Conservation (phyloP, 2,888 invertebrate species). For the Agonopterix heracliana region DNA sequence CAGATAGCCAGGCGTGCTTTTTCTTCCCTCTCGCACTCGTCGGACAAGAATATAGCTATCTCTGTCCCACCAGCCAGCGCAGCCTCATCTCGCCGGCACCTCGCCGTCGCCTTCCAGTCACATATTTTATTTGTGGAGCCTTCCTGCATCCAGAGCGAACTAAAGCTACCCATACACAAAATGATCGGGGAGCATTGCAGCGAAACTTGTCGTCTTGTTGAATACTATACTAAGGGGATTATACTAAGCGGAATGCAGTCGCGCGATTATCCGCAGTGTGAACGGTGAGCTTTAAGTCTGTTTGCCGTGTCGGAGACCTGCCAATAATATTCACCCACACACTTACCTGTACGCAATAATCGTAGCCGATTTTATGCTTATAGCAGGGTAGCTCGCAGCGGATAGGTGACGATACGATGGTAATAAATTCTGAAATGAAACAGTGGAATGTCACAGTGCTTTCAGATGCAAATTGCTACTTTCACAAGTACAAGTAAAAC, state of each 20-base stretch:
- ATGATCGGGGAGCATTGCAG: conserved; percentile 23
- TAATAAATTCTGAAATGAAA: conserved; percentile 43
- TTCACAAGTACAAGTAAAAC: too few species aligned
- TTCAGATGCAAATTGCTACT: too few species aligned
- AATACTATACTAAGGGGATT: conserved; percentile 1
- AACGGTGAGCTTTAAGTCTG: conserved; percentile 40
- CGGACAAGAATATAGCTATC: conserved; percentile 24
- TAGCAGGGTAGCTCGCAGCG: conserved; percentile 31
- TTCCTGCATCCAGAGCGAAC: conserved; percentile 68
- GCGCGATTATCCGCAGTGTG: conserved; percentile 31
- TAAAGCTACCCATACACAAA: conserved; percentile 56
- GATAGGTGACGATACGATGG: conserved; percentile 43
- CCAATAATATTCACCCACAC: conserved; percentile 73
- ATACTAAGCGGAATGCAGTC: conserved; percentile 2
- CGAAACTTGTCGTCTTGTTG: background rate
- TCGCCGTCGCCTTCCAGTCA: conserved; percentile 73
- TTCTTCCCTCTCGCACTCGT: conserved; percentile 36
- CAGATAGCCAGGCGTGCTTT: conserved; percentile 60
- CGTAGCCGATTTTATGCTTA: conserved; percentile 60
- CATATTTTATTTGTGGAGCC: conserved; percentile 75
- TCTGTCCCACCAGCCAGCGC: conserved; percentile 51
- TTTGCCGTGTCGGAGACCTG: conserved; percentile 57
- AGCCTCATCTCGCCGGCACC: conserved; percentile 70
- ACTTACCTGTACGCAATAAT: conserved; percentile 53
- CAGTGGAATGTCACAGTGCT: conserved; percentile 31